Evolutionary conservation across 1,140 invertebrate genomes (phyloP).

Genomic region (Micrasema longulum): DNA sequence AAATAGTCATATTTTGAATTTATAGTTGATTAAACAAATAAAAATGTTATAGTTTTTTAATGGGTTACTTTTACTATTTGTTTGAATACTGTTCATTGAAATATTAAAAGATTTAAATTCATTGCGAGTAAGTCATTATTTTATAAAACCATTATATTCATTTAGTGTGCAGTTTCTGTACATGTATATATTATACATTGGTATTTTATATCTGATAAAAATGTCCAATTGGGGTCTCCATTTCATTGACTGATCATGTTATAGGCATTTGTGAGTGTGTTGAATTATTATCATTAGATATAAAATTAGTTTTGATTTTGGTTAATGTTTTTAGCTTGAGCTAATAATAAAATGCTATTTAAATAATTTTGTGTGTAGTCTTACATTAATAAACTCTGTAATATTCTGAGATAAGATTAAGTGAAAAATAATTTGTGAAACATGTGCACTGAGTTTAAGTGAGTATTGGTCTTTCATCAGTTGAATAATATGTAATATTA

Average conservation of each 20-base stretch:
- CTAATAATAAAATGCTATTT: conserved; percentile 34
- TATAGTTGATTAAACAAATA: no score
- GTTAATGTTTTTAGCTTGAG: conserved; percentile 34
- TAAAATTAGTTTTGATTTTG: conserved; percentile 23
- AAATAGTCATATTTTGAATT: no score
- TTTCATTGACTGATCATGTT: conserved; percentile 48
- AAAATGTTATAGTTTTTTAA: no score
- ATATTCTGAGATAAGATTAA: no score
- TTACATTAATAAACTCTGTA: not conserved
- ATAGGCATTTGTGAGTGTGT: conserved; percentile 35
- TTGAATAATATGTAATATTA: not conserved
- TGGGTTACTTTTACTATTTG: no score
- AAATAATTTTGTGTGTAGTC: conserved; percentile 37
- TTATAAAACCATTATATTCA: no score
- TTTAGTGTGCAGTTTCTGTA: conserved; percentile 2
- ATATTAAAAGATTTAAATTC: no score
- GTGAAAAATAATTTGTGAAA: no score
- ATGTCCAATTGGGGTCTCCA: conserved; percentile 43
- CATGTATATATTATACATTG: not conserved
- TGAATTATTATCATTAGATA: not conserved
- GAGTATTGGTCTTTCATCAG: not conserved
- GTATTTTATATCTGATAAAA: conserved; percentile 18
- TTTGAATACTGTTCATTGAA: no score
- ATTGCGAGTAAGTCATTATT: no score
- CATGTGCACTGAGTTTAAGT: no score